These are phyloP conservation scores for Electrona antarctica DNA, from an alignment of 2,113 vertebrate genomes.

Conservation along the genomic window DNA sequence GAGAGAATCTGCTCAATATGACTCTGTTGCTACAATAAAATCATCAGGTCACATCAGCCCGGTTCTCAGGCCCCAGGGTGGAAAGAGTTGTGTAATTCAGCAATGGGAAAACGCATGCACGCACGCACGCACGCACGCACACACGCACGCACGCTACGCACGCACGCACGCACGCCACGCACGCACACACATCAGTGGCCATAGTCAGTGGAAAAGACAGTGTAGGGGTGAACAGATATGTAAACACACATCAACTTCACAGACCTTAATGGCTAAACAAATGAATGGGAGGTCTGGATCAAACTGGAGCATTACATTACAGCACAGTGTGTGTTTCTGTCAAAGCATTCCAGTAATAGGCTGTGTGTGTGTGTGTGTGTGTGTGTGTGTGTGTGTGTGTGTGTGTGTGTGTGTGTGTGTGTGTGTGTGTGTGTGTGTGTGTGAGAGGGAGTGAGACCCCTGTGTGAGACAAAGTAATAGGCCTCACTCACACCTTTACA, in stretches of 20 bases:
- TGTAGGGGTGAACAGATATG: slow-evolving; percentile 75
- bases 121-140: neutral
- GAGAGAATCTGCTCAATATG: slow-evolving; percentile 56
- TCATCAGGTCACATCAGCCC: slow-evolving; percentile 80
- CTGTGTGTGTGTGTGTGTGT: neutral
- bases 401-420: neutral
- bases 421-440: too few relatives aligned
- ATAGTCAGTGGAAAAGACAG: slow-evolving; percentile 73
- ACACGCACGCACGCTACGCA: slow-evolving; percentile 10
- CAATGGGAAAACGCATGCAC: slow-evolving; percentile 39
- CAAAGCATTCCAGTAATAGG: slow-evolving; percentile 58
- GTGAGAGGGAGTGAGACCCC: slow-evolving; percentile 19
- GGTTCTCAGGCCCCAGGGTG: slow-evolving; percentile 74
- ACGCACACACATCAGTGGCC: slow-evolving; percentile 30
- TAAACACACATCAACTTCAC: slow-evolving; percentile 74
- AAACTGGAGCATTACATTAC: slow-evolving; percentile 63
- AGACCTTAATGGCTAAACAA: slow-evolving; percentile 75
- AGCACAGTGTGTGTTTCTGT: slow-evolving; percentile 56
- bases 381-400: slow-evolving; percentile 26
- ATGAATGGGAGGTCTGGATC: slow-evolving; percentile 77
- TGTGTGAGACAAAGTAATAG: slow-evolving; percentile 45
- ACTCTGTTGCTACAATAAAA: slow-evolving; percentile 76
- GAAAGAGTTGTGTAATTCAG: slow-evolving; percentile 80
- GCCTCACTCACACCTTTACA: too few relatives aligned
- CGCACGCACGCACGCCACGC: slow-evolving; percentile 21